Conservation (phyloP, 2,888 invertebrate species). For the Himalopsyche japonica region DNA sequence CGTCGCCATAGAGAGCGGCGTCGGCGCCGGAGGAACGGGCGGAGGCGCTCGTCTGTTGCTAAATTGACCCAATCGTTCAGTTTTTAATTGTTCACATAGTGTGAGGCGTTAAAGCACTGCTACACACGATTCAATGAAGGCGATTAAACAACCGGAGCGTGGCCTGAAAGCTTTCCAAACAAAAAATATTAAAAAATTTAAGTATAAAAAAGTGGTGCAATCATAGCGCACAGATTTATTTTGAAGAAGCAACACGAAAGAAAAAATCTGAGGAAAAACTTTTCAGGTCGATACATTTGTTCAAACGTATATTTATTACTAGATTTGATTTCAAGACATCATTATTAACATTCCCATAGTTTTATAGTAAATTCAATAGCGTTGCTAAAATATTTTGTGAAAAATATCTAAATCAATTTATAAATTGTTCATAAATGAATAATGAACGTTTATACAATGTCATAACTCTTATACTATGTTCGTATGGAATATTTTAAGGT, state of each 20-base stretch:
- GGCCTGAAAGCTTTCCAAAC: background rate
- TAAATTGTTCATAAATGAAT: too few relatives aligned
- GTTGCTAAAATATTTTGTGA: too few relatives aligned
- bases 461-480: too few relatives aligned
- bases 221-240: background rate
- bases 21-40: background rate
- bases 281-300: too few relatives aligned
- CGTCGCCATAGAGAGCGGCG: background rate
- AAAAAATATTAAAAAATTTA: background rate
- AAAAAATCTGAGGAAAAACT: background rate
- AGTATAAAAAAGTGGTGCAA: background rate
- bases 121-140: background rate
- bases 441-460: too few relatives aligned
- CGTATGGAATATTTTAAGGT: too few relatives aligned
- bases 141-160: background rate
- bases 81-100: constrained; percentile 12
- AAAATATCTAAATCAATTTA: too few relatives aligned
- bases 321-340: too few relatives aligned
- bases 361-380: too few relatives aligned
- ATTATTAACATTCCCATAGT: too few relatives aligned
- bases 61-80: constrained; percentile 11
- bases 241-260: background rate
- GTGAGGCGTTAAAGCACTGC: background rate
- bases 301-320: too few relatives aligned
- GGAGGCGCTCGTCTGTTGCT: background rate